Base-by-base conservation (phyloP, 30 jellyfish, hydroid and myxozoan genomes). In the Aurelia aurita region DNA sequence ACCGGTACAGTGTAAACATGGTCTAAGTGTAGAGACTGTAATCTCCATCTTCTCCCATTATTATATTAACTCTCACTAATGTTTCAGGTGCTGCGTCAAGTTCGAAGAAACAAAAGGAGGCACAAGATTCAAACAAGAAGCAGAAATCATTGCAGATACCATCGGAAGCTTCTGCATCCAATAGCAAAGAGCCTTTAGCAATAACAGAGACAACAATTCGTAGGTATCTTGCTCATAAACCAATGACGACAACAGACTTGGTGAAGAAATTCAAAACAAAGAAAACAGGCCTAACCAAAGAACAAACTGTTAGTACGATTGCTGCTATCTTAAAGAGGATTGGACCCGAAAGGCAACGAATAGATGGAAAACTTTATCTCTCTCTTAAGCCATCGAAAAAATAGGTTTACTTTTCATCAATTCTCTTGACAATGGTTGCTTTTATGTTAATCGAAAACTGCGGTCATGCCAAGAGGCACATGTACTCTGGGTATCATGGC, bases 191-290 rank as follows among this genome's bases (percentile, higher is more conserved):
- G 60, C 87, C 93, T 39, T 66, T 66, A 49, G 82, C 79, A 18
- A 93, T 93, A 45, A 93, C 97, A 0, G 98, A 93, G 53, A 84
- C 87, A 12, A 86, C 98, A 14, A 93, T 93, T 20, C 79, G 96
- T 28, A 79, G 98, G 25, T 93, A 93, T 69, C 90, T 93, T 15
- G 67, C 96, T 1, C 98, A 93, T 54, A 93, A 93, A 63, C 98
- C 98, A 29, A 93, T 93, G 98, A 93, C 98, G 19, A 93, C 98
- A 5, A 88, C 98, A 16, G 98, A 93, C 64, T 58, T 93, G n/a
- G 95, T 93, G 69, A 76, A 83, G 68, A 93, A 93, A 72, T 93
- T 93, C 80, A 93, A 93, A 82, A 72, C 94, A 12, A 93, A 93
- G 76, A 82, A 78, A 72, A 93, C 98, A 57, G 97, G 98, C 20